Base-by-base conservation (phyloP, 2,113 vertebrate genomes). In the Percopsis transmontana region DNA sequence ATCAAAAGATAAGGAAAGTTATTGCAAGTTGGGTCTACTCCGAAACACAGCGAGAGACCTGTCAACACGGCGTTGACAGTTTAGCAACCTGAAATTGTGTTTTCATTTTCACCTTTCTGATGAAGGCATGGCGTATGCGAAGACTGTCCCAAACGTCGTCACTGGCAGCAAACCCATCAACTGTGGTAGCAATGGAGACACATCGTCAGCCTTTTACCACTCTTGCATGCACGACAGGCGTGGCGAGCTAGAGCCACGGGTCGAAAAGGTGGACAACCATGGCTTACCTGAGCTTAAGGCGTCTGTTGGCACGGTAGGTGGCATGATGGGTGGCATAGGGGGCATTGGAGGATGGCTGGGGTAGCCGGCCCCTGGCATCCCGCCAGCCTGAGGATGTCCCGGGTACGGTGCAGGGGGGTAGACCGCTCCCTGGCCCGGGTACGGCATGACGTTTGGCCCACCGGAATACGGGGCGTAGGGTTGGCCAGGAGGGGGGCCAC, bases 91-190 rank as follows among this genome's bases (percentile, higher is more conserved):
- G 12, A 18, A 3, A 15, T 54, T 23, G 7, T 27, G 11, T 54
- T 11, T 15, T 8, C 24, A 15, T 2, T 16, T 56, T 88, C 77
- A 92, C 97, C 93, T 97, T 97, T 53, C 95, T 94, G 79, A 99
- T 96, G 83, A 98, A 99, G 48, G 85, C 24, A 1, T 98, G 96
- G 0, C 97, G 90, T 48, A 98, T 86, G 58, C 84, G 93, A 66
- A 80, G 67, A 75, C 91, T 91, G 0, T 96, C 94, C 92, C 94
- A 98, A 1, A 79, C 84, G 0, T 89, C 86, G 6, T 59, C 87
- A 0, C 89, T 58, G 0, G 91, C 91, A 0, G 91, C 87, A 57
- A 95, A 92, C 11, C 59, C 91, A 3, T 94, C 92, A 12, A 67
- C 93, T 7, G 76, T 21, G 40, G 70, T 21, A 18, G 39, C n/a